Evolutionary conservation across 2,888 invertebrate genomes (phyloP).

Genomic region (Tuta absoluta): DNA sequence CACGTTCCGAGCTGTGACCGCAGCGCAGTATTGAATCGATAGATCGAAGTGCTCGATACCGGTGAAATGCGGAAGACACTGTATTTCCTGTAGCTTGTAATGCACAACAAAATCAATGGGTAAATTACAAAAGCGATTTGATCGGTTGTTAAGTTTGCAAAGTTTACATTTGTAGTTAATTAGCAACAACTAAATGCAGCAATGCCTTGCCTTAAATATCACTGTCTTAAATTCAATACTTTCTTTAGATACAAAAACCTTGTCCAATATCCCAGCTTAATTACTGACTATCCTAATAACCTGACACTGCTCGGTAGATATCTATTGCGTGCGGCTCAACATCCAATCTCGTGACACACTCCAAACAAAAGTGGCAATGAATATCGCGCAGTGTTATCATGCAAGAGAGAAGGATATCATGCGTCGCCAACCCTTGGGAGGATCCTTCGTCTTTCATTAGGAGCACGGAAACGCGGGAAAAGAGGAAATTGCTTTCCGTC

Average conservation of each 20-base stretch:
- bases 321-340: neutral
- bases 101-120: neutral
- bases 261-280: no score
- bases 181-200: no score
- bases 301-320: neutral
- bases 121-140: no score
- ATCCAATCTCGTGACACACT: neutral
- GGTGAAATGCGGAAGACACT: slow-evolving; percentile 10
- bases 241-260: no score
- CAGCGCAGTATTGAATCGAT: neutral
- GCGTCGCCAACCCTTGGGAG: slow-evolving; percentile 14
- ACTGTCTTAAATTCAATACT: no score
- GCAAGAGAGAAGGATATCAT: neutral
- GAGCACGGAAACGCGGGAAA: slow-evolving; percentile 38
- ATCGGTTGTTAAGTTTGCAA: no score
- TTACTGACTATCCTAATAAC: neutral
- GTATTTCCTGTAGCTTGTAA: neutral
- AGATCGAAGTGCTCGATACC: slow-evolving; percentile 1
- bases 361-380: neutral
- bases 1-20: neutral
- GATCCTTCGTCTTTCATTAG: slow-evolving; percentile 50
- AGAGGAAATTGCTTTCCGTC: slow-evolving; percentile 56
- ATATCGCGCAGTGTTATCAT: neutral
- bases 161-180: no score
- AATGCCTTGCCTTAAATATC: no score